Evolutionary conservation across 2,797 vertebrate species (phyloP).

Genomic region (Molossus alvarezi): DNA sequence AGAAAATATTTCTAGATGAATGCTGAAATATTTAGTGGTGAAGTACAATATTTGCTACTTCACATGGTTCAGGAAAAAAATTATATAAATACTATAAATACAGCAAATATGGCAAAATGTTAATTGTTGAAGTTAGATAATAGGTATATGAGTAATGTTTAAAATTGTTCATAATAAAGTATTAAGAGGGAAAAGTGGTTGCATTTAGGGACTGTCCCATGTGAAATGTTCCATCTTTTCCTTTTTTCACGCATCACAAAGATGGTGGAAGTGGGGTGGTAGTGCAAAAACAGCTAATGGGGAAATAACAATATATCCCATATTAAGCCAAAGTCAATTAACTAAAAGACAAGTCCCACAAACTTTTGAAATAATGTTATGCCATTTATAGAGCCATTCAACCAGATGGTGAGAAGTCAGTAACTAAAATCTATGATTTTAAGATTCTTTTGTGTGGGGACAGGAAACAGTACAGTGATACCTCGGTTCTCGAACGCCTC

Average conservation of each 20-base stretch:
- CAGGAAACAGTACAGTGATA: no score
- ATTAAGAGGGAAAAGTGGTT: neutral
- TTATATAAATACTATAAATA: neutral
- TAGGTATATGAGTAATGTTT: neutral
- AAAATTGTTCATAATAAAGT: slow-evolving; percentile 13
- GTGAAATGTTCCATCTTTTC: slow-evolving; percentile 35
- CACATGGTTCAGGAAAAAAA: neutral
- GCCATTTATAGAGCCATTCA: neutral
- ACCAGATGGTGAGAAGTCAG: neutral
- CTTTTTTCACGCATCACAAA: neutral
- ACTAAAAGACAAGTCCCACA: neutral
- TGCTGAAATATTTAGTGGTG: neutral
- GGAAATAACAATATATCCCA: slow-evolving; percentile 46
- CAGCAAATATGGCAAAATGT: slow-evolving; percentile 12
- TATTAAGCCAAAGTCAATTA: slow-evolving; percentile 31
- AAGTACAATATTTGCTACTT: slow-evolving; percentile 5
- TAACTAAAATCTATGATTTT: slow-evolving; percentile 34
- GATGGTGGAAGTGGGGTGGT: neutral
- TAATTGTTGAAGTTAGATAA: neutral
- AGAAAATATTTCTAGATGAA: slow-evolving; percentile 41
- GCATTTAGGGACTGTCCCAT: neutral
- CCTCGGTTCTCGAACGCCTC: no score
- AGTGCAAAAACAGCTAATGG: neutral
- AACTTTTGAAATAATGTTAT: slow-evolving; percentile 20
- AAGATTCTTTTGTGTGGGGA: neutral